Conservation (phyloP, 2,113 vertebrate species). For the Pagrus major region DNA sequence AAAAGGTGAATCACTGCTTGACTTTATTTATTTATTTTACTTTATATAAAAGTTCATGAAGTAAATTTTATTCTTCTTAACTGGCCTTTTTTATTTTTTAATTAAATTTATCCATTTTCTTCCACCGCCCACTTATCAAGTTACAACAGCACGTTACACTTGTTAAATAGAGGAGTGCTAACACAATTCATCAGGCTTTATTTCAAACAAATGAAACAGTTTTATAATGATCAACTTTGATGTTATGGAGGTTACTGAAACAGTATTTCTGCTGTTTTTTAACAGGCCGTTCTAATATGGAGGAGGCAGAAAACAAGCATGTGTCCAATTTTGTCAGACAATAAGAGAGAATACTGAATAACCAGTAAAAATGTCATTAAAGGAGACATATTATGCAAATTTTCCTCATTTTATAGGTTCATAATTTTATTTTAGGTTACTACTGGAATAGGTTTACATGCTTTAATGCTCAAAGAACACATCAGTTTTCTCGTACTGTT, state of each 20-base stretch:
- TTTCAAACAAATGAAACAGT: background rate
- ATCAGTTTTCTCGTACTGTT: too few relatives aligned
- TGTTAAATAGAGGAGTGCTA: background rate
- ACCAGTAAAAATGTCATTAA: conserved; percentile 9
- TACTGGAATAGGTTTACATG: too few relatives aligned
- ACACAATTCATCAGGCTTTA: background rate
- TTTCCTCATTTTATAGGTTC: too few relatives aligned
- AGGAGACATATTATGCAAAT: too few relatives aligned
- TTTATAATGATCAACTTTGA: background rate
- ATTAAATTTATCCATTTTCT: background rate
- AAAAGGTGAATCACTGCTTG: conserved; percentile 12
- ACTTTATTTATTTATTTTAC: background rate
- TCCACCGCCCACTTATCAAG: background rate
- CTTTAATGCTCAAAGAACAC: too few relatives aligned
- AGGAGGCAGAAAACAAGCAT: conserved; percentile 8
- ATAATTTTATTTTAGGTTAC: too few relatives aligned
- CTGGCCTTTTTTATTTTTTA: background rate
- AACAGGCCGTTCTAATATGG: background rate
- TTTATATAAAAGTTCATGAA: background rate
- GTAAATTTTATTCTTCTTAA: background rate
- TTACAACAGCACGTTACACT: background rate
- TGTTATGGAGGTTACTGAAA: too few relatives aligned
- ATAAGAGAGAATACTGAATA: conserved; percentile 23
- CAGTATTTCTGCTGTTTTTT: background rate
- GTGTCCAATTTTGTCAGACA: conserved; percentile 50